phyloP scores from a whole-genome alignment of 2,797 vertebrate species.

The Etheostoma nigrum region DNA sequence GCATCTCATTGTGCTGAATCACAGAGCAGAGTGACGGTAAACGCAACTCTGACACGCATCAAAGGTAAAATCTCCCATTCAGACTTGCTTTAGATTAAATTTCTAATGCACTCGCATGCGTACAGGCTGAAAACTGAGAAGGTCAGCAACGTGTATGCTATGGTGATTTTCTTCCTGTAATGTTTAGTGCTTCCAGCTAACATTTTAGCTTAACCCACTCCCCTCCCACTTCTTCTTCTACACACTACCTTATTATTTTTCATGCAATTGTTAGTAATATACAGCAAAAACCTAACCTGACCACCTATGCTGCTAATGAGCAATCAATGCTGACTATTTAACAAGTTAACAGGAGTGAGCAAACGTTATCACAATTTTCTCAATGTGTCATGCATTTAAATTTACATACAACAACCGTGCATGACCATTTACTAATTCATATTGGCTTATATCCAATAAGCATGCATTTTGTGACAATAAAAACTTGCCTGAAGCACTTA shows the following conservation, averaged over 20 bases:
- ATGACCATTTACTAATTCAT: neutral
- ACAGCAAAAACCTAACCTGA: neutral
- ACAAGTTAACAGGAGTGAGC: neutral
- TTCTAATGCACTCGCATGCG: slow-evolving; percentile 17
- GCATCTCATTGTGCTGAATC: slow-evolving; percentile 48
- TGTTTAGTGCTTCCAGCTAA: slow-evolving; percentile 22
- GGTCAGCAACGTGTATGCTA: neutral
- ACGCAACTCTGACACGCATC: slow-evolving; percentile 6
- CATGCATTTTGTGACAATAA: neutral
- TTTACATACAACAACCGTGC: neutral
- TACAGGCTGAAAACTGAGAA: slow-evolving; percentile 38
- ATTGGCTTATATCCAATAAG: neutral
- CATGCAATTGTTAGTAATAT: slow-evolving; percentile 1
- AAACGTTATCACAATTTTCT: neutral
- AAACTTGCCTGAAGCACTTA: neutral
- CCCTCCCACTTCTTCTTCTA: neutral
- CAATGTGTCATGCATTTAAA: neutral
- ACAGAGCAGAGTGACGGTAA: slow-evolving; percentile 36
- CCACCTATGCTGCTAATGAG: neutral
- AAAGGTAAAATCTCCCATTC: slow-evolving; percentile 20
- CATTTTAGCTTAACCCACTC: slow-evolving; percentile 2
- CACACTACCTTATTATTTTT: neutral
- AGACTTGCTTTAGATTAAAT: slow-evolving; percentile 29
- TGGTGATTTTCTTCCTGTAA: neutral
- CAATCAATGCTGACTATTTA: neutral